A percentile compares a stretch with the other conserved stretches of the same genome.
Conservation (phyloP, 1,140 invertebrate genomes). For the Campoletis sonorensis region DNA sequence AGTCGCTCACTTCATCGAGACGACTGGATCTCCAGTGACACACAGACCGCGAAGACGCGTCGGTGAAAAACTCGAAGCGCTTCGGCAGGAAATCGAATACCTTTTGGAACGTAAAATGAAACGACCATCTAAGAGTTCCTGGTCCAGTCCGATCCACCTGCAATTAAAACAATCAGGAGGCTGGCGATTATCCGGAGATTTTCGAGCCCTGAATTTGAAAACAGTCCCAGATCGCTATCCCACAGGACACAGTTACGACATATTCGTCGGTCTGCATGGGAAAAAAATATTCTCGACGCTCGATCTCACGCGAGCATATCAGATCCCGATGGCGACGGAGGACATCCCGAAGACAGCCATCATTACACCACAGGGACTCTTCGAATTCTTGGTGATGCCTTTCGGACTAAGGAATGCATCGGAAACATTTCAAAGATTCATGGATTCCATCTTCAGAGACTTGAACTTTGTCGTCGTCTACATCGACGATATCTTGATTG, state of each 20-base stretch:
- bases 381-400: conserved; percentile 18
- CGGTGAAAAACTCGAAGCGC: not conserved
- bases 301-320: conserved; percentile 15
- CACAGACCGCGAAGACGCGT: not conserved
- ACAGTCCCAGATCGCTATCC: conserved; percentile 32
- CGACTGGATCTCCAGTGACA: not conserved
- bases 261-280: not conserved
- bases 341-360: conserved; percentile 18
- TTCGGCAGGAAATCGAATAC: not conserved
- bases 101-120: not conserved
- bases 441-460: conserved; percentile 30
- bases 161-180: not conserved
- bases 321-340: conserved; percentile 13
- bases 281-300: conserved; percentile 19
- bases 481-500: not conserved
- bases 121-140: not conserved
- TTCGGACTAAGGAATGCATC: conserved; percentile 22
- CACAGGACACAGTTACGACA: not conserved
- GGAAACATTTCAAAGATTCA: conserved; percentile 21
- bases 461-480: not conserved
- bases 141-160: not conserved
- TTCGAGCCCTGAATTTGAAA: not conserved
- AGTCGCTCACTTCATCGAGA: not conserved
- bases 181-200: conserved; percentile 19
- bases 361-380: conserved; percentile 5